Base-by-base conservation (phyloP, 2,888 invertebrate genomes). In the Zootermopsis nevadensis region DNA sequence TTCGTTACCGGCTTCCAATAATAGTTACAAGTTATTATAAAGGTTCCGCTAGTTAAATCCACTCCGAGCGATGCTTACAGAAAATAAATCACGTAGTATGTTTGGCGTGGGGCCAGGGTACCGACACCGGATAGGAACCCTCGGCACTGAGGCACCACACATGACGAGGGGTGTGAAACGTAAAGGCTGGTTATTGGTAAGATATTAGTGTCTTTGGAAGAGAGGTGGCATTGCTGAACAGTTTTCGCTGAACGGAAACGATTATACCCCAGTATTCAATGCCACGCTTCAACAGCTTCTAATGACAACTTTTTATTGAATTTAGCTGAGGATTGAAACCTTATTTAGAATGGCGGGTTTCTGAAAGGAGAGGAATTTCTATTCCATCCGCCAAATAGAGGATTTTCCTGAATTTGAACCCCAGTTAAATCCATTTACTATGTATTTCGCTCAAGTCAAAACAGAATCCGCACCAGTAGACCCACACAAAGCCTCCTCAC, bases 301-400 rank as follows among this genome's bases (percentile, higher is more conserved):
- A 74, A 74, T 74, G 33, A n/a, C n/a, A 74, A 74, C 74, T 74
- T 38, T 74, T 74, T 74, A 33, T 38, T 74, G 69, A 69, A 74
- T 35, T 74, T 74, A 38, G 35, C 8, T 6, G 35, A 38, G 38
- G 74, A 74, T 74, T 74, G 24, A 35, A 74, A 38, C n/a, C 74
- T 74, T 74, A 38, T 74, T 74, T 38, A 74, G 38, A 38, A 24
- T 42, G 74, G 74, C 22, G 38, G 33, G 74, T 33, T 30, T 30
- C 31, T 69, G 74, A 38, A 38, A 27, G 60, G 60, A 27, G 27
- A 27, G 60, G n/a, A 60, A n/a, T 74, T 74, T n/a, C 74, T 74
- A 74, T 74, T 74, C 74, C 74, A 19, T 74, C 38, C 42, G n/a
- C 35, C 74, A n/a, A 38, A 74, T 74, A 74, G 74, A 74, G 35